Conservation (phyloP, 2,797 vertebrate species). For the Galago senegalensis region DNA sequence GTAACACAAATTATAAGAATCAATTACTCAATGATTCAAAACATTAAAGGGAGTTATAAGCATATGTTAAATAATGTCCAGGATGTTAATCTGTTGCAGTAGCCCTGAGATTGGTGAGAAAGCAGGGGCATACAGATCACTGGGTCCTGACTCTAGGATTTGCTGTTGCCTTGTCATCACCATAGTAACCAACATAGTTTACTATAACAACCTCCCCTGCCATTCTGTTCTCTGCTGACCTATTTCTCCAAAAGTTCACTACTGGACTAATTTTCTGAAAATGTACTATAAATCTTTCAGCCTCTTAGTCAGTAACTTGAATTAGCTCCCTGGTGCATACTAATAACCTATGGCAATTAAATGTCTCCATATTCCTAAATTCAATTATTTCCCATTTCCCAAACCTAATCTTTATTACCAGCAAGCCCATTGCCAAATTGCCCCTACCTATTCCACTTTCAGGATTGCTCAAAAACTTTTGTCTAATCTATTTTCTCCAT, state of each 20-base stretch:
- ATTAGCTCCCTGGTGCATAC: slow-evolving; percentile 17
- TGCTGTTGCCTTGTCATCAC: not conserved
- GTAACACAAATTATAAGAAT: slow-evolving; percentile 1
- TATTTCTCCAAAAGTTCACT: slow-evolving; percentile 16
- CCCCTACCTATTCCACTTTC: slow-evolving; percentile 39
- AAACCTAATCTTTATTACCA: slow-evolving; percentile 41
- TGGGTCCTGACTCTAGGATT: not conserved
- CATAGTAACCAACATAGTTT: slow-evolving; percentile 47
- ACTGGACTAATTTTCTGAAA: slow-evolving; percentile 51
- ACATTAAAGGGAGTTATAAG: not conserved
- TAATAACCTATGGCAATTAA: slow-evolving; percentile 46
- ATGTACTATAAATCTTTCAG: not conserved
- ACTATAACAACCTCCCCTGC: not conserved
- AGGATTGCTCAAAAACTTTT: slow-evolving; percentile 21
- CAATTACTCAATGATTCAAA: slow-evolving; percentile 25
- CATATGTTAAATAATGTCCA: slow-evolving; percentile 37
- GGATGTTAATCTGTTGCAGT: not conserved
- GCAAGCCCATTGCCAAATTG: not conserved
- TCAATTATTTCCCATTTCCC: slow-evolving; percentile 27
- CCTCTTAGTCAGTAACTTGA: slow-evolving; percentile 47
- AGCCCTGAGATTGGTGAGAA: slow-evolving; percentile 36
- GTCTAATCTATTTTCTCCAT: not conserved
- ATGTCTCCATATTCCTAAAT: slow-evolving; percentile 23
- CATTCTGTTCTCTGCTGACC: not conserved
- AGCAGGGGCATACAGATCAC: not conserved